Conservation (phyloP, 2,113 vertebrate genomes). For the Passer domesticus region DNA sequence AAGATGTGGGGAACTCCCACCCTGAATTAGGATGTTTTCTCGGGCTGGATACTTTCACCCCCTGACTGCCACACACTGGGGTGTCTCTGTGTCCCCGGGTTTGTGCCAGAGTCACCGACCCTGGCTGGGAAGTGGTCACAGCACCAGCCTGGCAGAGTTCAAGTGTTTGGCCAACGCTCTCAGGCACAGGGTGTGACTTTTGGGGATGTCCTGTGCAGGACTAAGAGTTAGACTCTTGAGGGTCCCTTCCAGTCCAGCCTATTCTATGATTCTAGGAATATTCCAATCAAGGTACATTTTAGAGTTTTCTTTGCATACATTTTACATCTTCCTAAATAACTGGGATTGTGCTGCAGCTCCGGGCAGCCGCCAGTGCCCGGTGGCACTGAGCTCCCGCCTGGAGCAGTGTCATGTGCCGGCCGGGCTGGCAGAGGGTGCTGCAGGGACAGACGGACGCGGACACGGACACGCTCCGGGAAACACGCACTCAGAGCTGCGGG, state of each 20-base stretch:
- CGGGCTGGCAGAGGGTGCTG: slow-evolving; percentile 60
- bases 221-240: background rate
- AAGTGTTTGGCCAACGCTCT: background rate
- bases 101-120: background rate
- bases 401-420: background rate
- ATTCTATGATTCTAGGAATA: background rate
- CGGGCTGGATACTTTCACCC: background rate
- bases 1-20: background rate
- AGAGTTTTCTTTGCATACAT: background rate
- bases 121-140: background rate
- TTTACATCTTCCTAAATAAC: background rate
- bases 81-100: background rate
- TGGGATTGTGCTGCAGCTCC: background rate
- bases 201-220: background rate
- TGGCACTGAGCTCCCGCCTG: too few relatives aligned
- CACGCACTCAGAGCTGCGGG: background rate
- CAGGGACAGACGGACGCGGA: background rate
- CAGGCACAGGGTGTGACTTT: background rate
- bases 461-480: background rate
- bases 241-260: background rate
- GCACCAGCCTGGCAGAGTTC: background rate
- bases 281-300: background rate
- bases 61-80: rapidly evolving
- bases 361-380: background rate
- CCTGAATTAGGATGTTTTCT: background rate